These are phyloP conservation scores for Pitta sordida DNA, from an alignment of 2,113 vertebrate species.

Conservation along the genomic window DNA sequence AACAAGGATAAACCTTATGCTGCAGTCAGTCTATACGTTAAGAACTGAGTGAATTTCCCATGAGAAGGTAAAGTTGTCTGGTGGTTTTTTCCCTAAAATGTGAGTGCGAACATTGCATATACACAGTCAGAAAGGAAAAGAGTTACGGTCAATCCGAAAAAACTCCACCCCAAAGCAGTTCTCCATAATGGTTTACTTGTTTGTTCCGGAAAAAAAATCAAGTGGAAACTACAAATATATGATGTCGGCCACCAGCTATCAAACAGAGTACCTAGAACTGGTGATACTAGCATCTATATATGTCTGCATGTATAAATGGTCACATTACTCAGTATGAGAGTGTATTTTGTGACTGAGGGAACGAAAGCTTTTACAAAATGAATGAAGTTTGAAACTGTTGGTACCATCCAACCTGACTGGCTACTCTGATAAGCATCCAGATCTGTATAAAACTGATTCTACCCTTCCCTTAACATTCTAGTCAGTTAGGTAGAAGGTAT, in stretches of 20 bases:
- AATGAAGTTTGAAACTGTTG: background rate
- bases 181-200: background rate
- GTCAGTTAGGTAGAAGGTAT: background rate
- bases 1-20: background rate
- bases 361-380: background rate
- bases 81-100: rapidly evolving
- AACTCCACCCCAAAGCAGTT: background rate
- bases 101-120: rapidly evolving
- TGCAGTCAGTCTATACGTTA: background rate
- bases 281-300: background rate
- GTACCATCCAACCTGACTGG: background rate
- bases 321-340: background rate
- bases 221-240: background rate
- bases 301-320: background rate
- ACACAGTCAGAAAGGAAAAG: background rate
- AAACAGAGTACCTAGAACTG: background rate
- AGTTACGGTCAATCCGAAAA: background rate
- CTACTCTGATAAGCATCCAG: background rate
- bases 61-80: background rate
- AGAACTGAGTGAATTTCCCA: background rate
- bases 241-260: background rate
- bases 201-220: background rate
- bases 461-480: background rate
- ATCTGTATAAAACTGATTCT: background rate
- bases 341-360: background rate